Evolutionary conservation across 2,113 vertebrate species (phyloP).

Genomic region (Fulmarus glacialis): DNA sequence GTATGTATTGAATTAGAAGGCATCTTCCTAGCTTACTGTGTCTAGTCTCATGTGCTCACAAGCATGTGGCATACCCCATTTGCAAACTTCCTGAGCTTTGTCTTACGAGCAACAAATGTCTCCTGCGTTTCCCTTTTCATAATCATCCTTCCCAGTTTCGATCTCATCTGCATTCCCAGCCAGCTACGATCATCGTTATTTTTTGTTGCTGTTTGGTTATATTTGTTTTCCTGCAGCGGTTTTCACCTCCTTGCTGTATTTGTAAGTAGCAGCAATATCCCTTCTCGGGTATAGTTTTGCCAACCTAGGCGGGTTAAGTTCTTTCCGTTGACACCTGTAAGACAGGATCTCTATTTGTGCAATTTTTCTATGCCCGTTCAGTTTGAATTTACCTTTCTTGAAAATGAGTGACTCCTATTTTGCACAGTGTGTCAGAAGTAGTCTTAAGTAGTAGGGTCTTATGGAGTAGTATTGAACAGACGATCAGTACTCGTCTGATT

Average conservation of each 20-base stretch:
- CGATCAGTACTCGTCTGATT: neutral
- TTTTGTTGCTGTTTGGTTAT: neutral
- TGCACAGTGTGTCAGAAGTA: neutral
- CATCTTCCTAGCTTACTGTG: neutral
- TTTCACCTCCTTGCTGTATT: neutral
- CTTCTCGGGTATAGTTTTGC: neutral
- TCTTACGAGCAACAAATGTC: neutral
- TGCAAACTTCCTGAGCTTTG: neutral
- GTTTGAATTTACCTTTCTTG: neutral
- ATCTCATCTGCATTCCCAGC: neutral
- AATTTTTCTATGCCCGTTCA: neutral
- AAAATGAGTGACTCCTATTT: neutral
- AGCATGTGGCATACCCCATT: rapidly evolving
- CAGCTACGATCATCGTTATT: rapidly evolving
- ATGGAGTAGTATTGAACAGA: rapidly evolving
- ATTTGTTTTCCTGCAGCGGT: neutral
- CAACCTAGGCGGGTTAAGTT: neutral
- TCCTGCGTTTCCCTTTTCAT: neutral
- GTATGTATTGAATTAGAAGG: neutral
- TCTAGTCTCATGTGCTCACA: neutral
- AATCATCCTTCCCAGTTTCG: neutral
- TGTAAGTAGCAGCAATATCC: neutral
- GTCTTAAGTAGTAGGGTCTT: neutral
- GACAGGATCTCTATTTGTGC: neutral
- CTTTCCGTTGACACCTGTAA: neutral